Evolutionary conservation across 1,140 invertebrate species (phyloP), one percentile per base, ranked within the genome.

Genomic region (Lamellibrachia luymesi): DNA sequence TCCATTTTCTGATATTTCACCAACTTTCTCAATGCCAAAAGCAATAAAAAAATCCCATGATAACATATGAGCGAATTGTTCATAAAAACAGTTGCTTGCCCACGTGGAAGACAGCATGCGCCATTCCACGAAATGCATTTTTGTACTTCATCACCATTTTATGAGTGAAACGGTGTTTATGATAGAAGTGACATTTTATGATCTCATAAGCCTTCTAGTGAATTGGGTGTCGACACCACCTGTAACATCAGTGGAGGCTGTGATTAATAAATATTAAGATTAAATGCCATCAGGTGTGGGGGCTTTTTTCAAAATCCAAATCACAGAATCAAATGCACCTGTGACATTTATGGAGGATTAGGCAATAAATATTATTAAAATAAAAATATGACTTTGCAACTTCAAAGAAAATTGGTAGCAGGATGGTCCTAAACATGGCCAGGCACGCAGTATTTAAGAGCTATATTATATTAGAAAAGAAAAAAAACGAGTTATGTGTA

Each of bases 181-280:
- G 64, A 80, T 80, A 80, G 64, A 80, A 80, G 25, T 80, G 64
- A 80, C 64, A 80, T 80, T 80, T 80, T 80, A 80, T 80, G 64
- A 80, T 10, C 64, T 10, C 64, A 17, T 80, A 80, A 80, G 17
- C 64, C 64, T 80, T 22, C 64, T 17, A 80, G 2, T 22, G 64
- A 80, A 80, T 80, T 22, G 64, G 25, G 64, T 80, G 6, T 80
- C 17, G 64, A 80, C 64, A 22, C 64, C 64, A 80, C 17, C 64
- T 80, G 64, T 80, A 22, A 6, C 64, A 80, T 6, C 64, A 22
- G 64, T 22, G 17, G 2, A 80, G 64, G 64, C 7, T 22, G 17
- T 80, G 64, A 80, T 80, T 80, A 80, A 80, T 80, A 80, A 80
- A 80, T 80, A 80, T 80, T 80, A 80, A 80, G 64, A 80, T 80